Evolutionary conservation across 2,113 vertebrate species (phyloP), one percentile per base, ranked within the genome.

Genomic region (Isichthys henryi): DNA sequence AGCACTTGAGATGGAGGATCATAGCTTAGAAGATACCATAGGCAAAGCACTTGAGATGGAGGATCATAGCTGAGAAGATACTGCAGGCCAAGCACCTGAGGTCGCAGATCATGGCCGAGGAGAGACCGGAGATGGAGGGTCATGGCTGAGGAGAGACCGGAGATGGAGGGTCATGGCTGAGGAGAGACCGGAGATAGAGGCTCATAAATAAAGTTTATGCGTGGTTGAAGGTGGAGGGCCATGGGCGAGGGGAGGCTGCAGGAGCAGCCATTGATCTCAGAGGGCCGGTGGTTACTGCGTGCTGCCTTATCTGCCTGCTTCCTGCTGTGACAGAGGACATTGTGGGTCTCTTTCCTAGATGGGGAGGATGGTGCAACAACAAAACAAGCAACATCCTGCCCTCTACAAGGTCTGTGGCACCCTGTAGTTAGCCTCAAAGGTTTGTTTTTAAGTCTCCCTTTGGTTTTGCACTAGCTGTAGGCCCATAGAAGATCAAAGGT

Each of bases 241-340:
- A 85, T 15, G 5, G 83, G 7, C 0, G 27, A 35, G 15, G 15
- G 7, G 23, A 49, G 17, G 6, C 3, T 2, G 50, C n/a, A 43
- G 27, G n/a, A n/a, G 62, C 43, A 83, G 17, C 21, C 35, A 27
- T 13, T 13, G 31, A 27, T 88, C 17, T 62, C 53, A 62, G 10
- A 66, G 39, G 88, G 48, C 70, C 58, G 88, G 91, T 91, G 92
- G 90, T 92, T 92, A 46, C 82, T 27, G 52, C 43, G 23, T 27
- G 88, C 89, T 89, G 39, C 17, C 7, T 21, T 87, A 91, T 45
- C 53, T 91, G 70, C 89, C 88, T 52, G 86, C 87, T 91, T 91
- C 88, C 90, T 91, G 90, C 88, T 84, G 88, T 50, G 88, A 58
- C 89, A 91, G 10, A 87, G 83, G 27, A 66, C 86, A 88, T 17